Base-by-base conservation (phyloP, 2,797 vertebrate genomes). In the Ataeniobius toweri region DNA sequence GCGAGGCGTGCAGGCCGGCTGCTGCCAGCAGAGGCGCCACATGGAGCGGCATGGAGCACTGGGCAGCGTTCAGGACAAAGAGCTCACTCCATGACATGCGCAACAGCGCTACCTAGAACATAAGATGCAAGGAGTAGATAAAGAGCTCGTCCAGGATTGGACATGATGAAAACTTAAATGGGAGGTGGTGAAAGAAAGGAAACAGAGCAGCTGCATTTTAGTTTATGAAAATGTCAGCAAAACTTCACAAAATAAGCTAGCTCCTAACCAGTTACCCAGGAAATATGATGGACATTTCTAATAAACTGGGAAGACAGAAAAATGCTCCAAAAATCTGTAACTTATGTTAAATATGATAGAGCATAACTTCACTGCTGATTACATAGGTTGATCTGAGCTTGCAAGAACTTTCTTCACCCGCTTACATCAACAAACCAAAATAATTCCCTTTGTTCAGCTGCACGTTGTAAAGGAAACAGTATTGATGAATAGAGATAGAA, bases 1-100 rank as follows among this genome's bases (percentile, higher is more conserved):
- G 97, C 0, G 96, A 96, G 26, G 96, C 97, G 12, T 97, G 97
- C 72, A 97, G 95, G 74, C 96, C 96, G 0, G 97, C 97, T 0
- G 96, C 96, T 0, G 97, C 97, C 89, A 97, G 74, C 83, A 97
- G 92, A 0, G 97, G 96, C 0, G 96, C 97, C 63, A 97, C 96
- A 0, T 97, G 97, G 2, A 97, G 89, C 0, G 97, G 97, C 95
- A 97, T 94, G 53, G 96, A 96, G 87, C 96, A 96, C 94, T 97
- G 97, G 28, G 97, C 97, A 0, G 97, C 97, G 6, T 96, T 97
- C 31, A 97, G 94, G 20, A 97, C 96, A 5, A 97, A 97, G 28
- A 97, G 95, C 90, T 97, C 96, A 3, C 96, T 97, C 97, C 97
- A 97, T 0, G 96, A 96, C 96, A 96, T 95, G 1, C 97, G 96